Base-by-base conservation (phyloP, 2,797 vertebrate species). In the Melanotaenia parkinsoni region DNA sequence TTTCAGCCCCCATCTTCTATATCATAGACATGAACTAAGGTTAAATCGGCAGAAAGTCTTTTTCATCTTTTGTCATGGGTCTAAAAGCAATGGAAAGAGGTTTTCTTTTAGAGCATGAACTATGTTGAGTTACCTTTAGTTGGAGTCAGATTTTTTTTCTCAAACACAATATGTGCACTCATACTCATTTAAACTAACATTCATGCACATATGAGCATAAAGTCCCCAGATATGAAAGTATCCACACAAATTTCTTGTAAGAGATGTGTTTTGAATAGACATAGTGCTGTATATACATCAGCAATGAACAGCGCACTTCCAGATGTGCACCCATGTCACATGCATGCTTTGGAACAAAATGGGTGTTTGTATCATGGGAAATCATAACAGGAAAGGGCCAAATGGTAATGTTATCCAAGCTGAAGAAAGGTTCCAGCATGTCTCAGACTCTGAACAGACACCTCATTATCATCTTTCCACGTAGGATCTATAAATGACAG, bases 261-360 rank as follows among this genome's bases (percentile, higher is more conserved):
- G 28, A 63, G 38, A 59, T 59, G 72, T 81, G 80, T 75, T 88
- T 86, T 61, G 58, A 64, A 70, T 32, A 76, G 77, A 83, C 83
- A 7, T 32, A 5, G 87, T 54, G 84, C 79, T 83, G 83, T 74
- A 75, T 80, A 74, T 59, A 67, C 72, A 74, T 63, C 74, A 66
- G 67, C 82, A 56, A 65, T 51, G 43, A 76, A 68, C 75, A 74
- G 65, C 58, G 45, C 22, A 38, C 70, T 76, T 90, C 90, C 93
- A 94, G 89, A 93, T 93, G 93, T 91, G 89, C 80, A 63, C 67
- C 60, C 79, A 76, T 53, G 62, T 82, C 83, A 64, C 80, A 79
- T 26, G 50, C 72, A 53, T n/a, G 45, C 59, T 77, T 59, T 45
- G 30, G 64, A 76, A 60, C 67, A 78, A 79, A 88, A 81, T 50